A percentile compares a stretch with the other conserved stretches of the same genome.
Evolutionary conservation across 1,140 invertebrate genomes (phyloP).

Genomic region (Brachionus calyciflorus): DNA sequence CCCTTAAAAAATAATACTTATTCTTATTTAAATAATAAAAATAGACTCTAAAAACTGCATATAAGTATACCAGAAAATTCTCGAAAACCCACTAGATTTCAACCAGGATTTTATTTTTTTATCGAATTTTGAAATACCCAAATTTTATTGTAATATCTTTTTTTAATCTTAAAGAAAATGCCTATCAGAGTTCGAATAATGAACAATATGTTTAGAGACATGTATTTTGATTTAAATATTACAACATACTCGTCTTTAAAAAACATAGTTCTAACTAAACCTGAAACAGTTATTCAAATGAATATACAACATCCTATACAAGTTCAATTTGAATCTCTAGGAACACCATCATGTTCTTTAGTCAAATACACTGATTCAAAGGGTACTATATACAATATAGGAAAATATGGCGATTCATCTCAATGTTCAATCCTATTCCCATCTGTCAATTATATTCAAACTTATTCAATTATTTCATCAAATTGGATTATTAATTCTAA

Average conservation of each 20-base stretch:
- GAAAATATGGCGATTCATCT: background rate
- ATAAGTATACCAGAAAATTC: too few species aligned
- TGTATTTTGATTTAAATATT: background rate
- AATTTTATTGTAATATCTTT: too few species aligned
- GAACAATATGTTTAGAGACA: background rate
- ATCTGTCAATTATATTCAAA: background rate
- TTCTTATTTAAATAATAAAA: too few species aligned
- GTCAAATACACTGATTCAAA: background rate
- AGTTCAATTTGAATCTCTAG: conserved; percentile 7
- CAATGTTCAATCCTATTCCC: background rate
- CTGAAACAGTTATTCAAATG: background rate
- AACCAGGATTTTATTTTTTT: too few species aligned
- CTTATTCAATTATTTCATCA: background rate
- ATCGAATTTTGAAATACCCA: too few species aligned
- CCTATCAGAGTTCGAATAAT: background rate
- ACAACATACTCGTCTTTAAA: background rate
- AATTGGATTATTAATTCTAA: background rate
- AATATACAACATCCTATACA: background rate
- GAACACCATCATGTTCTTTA: conserved; percentile 5
- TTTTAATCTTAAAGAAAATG: too few species aligned
- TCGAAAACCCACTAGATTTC: too few species aligned
- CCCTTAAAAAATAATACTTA: too few species aligned
- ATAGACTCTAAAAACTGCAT: too few species aligned
- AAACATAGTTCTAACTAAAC: background rate
- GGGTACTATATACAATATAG: background rate